These are phyloP conservation scores for Chondrosia reniformis DNA, from an alignment of 37 sponge, comb jelly and placozoan species.

Conservation along the genomic window DNA sequence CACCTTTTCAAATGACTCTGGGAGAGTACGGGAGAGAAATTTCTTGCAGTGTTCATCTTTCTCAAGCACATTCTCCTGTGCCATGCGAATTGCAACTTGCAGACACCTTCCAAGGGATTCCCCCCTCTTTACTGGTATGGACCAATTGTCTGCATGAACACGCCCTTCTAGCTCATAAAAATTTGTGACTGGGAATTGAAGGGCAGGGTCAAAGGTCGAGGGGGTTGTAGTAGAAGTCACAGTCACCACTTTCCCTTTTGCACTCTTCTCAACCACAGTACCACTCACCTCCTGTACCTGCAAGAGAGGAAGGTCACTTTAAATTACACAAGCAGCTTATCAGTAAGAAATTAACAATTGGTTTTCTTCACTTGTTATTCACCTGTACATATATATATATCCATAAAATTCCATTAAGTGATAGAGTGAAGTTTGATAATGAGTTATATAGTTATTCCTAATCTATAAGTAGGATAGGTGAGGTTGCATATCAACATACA, in stretches of 20 bases:
- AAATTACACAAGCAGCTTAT: too few relatives aligned
- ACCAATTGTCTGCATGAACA: constrained; percentile 88
- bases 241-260: neutral
- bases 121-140: constrained; percentile 72
- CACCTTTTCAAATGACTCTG: constrained; percentile 76
- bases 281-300: too few relatives aligned
- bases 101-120: constrained; percentile 88
- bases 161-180: constrained; percentile 91
- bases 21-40: constrained; percentile 70
- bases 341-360: too few relatives aligned
- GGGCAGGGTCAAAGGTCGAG: neutral
- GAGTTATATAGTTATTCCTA: too few relatives aligned
- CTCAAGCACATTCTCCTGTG: constrained; percentile 69
- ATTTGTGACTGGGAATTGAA: constrained; percentile 82
- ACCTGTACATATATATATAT: too few relatives aligned
- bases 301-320: too few relatives aligned
- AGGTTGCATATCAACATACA: too few relatives aligned
- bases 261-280: too few relatives aligned
- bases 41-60: constrained; percentile 85
- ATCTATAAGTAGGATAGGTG: too few relatives aligned
- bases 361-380: too few relatives aligned
- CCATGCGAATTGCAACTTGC: constrained; percentile 64
- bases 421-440: too few relatives aligned
- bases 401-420: too few relatives aligned
- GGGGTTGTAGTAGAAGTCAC: neutral